These are phyloP conservation scores for Miniopterus natalensis DNA, from an alignment of 2,113 vertebrate species.

Conservation along the genomic window DNA sequence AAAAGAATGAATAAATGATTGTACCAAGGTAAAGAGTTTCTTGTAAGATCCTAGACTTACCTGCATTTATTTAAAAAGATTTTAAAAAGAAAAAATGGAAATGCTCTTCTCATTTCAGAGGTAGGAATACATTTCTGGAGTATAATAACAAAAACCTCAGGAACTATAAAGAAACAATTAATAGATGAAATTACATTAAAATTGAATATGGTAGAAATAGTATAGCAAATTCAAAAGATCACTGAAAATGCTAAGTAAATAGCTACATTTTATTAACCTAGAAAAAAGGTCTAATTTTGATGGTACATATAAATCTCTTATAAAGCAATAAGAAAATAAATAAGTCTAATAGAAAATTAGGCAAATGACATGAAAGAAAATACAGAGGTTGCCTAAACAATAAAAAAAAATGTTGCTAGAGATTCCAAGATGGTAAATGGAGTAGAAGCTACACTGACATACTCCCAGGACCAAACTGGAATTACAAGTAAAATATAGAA, in stretches of 20 bases:
- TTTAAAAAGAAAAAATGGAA: not conserved
- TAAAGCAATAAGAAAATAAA: not conserved
- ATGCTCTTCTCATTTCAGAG: not conserved
- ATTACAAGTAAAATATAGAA: no score
- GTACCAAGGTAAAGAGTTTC: not conserved
- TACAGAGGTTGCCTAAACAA: not conserved
- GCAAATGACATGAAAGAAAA: slow-evolving; percentile 7
- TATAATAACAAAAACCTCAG: slow-evolving; percentile 1
- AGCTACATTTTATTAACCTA: not conserved
- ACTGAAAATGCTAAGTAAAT: not conserved
- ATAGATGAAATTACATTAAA: slow-evolving; percentile 14
- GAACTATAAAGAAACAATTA: not conserved
- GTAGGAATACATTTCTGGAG: not conserved
- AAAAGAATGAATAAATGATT: not conserved
- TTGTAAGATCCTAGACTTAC: not conserved
- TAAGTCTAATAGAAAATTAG: not conserved
- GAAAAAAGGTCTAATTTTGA: not conserved
- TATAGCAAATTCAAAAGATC: not conserved
- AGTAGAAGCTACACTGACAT: no score
- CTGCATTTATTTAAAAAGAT: not conserved
- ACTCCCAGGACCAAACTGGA: no score
- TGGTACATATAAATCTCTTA: not conserved
- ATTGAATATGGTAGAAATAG: not conserved
- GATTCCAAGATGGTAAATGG: no score
- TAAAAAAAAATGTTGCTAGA: not conserved